Evolutionary conservation across 2,888 invertebrate species (phyloP).

Genomic region (Leptopilina myrica): DNA sequence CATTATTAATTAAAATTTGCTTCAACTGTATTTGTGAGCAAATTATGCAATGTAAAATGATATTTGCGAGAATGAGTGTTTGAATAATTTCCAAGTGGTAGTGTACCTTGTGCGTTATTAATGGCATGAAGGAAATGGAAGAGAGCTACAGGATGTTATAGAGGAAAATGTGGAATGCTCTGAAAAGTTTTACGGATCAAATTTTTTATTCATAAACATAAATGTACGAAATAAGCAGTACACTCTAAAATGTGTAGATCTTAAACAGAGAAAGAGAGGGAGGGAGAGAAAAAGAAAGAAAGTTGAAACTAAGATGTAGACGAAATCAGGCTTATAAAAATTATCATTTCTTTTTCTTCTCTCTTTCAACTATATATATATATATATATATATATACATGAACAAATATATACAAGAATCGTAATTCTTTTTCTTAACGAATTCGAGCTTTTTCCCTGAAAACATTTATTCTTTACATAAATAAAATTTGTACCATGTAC

Average conservation of each 20-base stretch:
- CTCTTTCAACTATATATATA: no score
- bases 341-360: no score
- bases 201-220: slow-evolving; percentile 36
- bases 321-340: no score
- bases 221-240: slow-evolving; percentile 29
- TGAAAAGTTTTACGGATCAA: slow-evolving; percentile 31
- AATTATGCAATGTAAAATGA: slow-evolving; percentile 21
- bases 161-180: slow-evolving; percentile 34
- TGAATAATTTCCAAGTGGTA: slow-evolving; percentile 31
- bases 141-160: slow-evolving; percentile 27
- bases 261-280: no score
- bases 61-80: slow-evolving; percentile 31
- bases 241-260: not conserved
- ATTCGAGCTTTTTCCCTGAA: no score
- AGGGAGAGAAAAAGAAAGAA: no score
- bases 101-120: slow-evolving; percentile 33
- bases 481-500: no score
- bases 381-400: no score
- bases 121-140: slow-evolving; percentile 33
- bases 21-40: slow-evolving; percentile 5
- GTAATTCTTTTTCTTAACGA: no score
- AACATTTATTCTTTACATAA: no score
- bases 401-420: no score
- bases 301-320: not conserved
- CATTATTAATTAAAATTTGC: not conserved